phyloP scores from a whole-genome alignment of 2,888 invertebrate genomes.

The Rotaria sp. region DNA sequence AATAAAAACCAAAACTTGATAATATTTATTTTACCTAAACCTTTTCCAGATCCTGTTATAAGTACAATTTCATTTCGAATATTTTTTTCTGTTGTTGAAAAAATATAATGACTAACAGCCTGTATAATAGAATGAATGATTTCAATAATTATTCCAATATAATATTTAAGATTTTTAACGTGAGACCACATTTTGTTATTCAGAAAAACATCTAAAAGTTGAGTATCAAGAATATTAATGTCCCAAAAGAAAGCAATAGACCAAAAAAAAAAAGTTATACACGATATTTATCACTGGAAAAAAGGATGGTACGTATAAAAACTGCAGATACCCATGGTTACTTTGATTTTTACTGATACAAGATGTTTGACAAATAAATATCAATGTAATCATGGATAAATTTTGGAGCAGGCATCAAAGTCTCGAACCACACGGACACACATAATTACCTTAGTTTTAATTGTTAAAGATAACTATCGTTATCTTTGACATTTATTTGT shows the following conservation, averaged over 20 bases:
- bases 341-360: no score
- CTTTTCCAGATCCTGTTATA: constrained; percentile 38
- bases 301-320: no score
- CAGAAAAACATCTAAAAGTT: neutral
- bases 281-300: neutral
- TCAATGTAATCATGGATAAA: no score
- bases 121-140: constrained; percentile 29
- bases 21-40: constrained; percentile 30
- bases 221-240: neutral
- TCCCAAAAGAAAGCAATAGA: neutral
- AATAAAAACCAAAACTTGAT: no score
- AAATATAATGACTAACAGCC: constrained; percentile 34
- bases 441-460: no score
- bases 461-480: no score
- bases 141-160: neutral
- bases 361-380: no score
- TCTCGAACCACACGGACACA: no score
- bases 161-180: neutral
- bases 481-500: no score
- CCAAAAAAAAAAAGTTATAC: neutral
- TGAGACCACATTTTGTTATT: neutral
- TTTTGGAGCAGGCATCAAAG: no score
- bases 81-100: constrained; percentile 40
- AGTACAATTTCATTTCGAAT: constrained; percentile 40
- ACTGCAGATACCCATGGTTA: no score